Evolutionary conservation across 1,140 invertebrate genomes (phyloP).

Genomic region (Goniozus legneri): DNA sequence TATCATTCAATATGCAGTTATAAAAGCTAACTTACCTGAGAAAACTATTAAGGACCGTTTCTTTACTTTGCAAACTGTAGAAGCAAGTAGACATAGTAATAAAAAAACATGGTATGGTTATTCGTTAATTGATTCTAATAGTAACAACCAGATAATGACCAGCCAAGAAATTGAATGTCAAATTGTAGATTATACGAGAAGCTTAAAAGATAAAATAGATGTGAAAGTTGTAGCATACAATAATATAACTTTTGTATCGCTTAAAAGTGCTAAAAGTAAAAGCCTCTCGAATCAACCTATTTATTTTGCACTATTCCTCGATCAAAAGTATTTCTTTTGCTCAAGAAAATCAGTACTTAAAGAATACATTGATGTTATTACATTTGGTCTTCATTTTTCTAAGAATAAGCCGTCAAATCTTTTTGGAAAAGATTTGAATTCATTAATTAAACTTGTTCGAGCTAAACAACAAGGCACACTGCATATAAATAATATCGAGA

Average conservation of each 20-base stretch:
- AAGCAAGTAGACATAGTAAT: slow-evolving; percentile 36
- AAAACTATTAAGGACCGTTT: slow-evolving; percentile 25
- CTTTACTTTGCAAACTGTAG: slow-evolving; percentile 30
- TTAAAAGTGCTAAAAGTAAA: slow-evolving; percentile 14
- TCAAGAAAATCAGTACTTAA: slow-evolving; percentile 21
- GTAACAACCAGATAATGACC: not conserved
- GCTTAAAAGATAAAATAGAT: slow-evolving; percentile 17
- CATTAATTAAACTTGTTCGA: slow-evolving; percentile 34
- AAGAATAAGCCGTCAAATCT: slow-evolving; percentile 26
- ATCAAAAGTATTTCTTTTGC: slow-evolving; percentile 38
- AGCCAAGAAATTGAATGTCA: slow-evolving; percentile 16
- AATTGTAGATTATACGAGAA: slow-evolving; percentile 20
- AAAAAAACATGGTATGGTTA: slow-evolving; percentile 37
- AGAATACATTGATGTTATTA: slow-evolving; percentile 20
- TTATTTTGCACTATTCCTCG: slow-evolving; percentile 33
- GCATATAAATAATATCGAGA: slow-evolving; percentile 5
- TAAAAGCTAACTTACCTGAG: slow-evolving; percentile 17
- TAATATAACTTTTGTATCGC: slow-evolving; percentile 25
- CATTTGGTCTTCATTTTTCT: slow-evolving; percentile 26
- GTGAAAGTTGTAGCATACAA: slow-evolving; percentile 22
- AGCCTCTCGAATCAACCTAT: slow-evolving; percentile 1
- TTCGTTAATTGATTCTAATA: slow-evolving; percentile 16
- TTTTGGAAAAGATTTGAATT: slow-evolving; percentile 35
- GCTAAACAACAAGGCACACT: slow-evolving; percentile 23
- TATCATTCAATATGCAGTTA: slow-evolving; percentile 24